phyloP scores from a whole-genome alignment of 2,797 vertebrate species.

The Chaunax sp. region DNA sequence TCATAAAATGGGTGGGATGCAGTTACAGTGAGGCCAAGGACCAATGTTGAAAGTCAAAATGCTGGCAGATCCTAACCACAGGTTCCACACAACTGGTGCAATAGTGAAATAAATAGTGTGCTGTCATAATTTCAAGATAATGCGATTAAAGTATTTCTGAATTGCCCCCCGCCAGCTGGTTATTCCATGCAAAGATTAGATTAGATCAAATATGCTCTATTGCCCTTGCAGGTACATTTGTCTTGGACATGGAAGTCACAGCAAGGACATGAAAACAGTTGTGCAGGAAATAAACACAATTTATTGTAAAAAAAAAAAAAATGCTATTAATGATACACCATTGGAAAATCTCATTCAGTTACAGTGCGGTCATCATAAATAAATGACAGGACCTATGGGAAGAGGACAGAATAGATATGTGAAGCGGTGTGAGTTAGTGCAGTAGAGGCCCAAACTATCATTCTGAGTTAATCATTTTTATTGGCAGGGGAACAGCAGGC shows the following conservation, averaged over 20 bases:
- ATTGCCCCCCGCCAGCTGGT: slow-evolving; percentile 47
- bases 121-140: slow-evolving; percentile 48
- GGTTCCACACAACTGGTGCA: slow-evolving; percentile 38
- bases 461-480: slow-evolving; percentile 65
- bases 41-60: slow-evolving; percentile 50
- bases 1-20: slow-evolving; percentile 24
- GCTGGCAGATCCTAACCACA: slow-evolving; percentile 19
- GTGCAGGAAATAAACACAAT: slow-evolving; percentile 2
- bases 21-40: slow-evolving; percentile 35
- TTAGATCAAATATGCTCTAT: slow-evolving; percentile 53
- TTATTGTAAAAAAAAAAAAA: slow-evolving; percentile 11
- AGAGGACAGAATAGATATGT: neutral
- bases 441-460: slow-evolving; percentile 34
- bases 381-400: slow-evolving; percentile 15
- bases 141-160: slow-evolving; percentile 53
- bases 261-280: slow-evolving; percentile 28
- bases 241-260: slow-evolving; percentile 35
- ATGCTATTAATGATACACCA: slow-evolving; percentile 1
- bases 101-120: slow-evolving; percentile 56
- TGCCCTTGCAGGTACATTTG: slow-evolving; percentile 45
- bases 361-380: slow-evolving; percentile 18
- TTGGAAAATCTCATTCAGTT: neutral
- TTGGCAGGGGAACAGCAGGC: slow-evolving; percentile 51
- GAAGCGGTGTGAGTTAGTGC: slow-evolving; percentile 32
- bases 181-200: slow-evolving; percentile 54